Evolutionary conservation across 2,888 invertebrate species (phyloP), one percentile per base, ranked within the genome.

Genomic region (Diaperis boleti): DNA sequence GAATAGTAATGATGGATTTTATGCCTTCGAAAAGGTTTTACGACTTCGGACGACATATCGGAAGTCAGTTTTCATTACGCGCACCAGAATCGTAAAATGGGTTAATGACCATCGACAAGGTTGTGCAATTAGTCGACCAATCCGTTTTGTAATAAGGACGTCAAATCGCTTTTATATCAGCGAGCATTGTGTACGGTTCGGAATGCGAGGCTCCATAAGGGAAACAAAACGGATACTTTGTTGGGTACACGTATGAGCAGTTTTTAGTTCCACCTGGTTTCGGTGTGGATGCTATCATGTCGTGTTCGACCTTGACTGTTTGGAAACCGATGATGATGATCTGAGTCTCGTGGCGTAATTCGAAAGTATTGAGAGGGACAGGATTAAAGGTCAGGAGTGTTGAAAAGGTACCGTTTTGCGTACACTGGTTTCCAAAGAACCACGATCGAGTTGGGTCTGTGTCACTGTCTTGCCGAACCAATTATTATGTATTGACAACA

Each of bases 301-400:
- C 41, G n/a, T 42, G 47, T 26, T 18, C 50, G 35, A 18, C 50
- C 50, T 50, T 50, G 50, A 50, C 50, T 50, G 41, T 42, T 42
- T 42, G 3, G 41, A 42, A 42, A 42, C 39, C 14, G 35, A 39
- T 13, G 35, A 50, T 29, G 29, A 7, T 29, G 26, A 26, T 50
- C 15, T 41, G 45, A 10, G 17, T 59, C 59, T 59, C 55, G 37
- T 66, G 61, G 57, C 66, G 62, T 59, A 64, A 66, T 66, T 52
- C 14, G 66, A 66, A 66, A 66, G 66, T 64, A 50, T 50, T 54
- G 61, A 26, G 26, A 29, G 33, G 50, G 20, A 20, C 6, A 6
- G 6, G 3, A 20, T 26, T 26, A 26, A 26, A 26, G 26, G 26
- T 26, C 26, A 26, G 20, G 20, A 4, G 20, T 20, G 20, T 6